Evolutionary conservation across 2,888 invertebrate genomes (phyloP).

Genomic region (Merodon equestris): DNA sequence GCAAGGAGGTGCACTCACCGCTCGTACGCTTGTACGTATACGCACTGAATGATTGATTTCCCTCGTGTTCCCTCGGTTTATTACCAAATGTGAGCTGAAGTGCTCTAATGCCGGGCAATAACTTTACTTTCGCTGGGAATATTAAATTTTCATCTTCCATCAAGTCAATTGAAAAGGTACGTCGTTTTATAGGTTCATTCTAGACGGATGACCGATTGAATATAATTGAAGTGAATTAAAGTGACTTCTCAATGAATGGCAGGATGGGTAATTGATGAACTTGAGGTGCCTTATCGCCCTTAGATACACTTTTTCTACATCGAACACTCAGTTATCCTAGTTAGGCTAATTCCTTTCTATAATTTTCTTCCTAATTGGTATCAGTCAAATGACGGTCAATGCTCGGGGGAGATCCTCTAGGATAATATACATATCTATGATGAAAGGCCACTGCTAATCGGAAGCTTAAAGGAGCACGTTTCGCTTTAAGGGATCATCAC

Average conservation of each 20-base stretch:
- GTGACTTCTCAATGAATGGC: neutral
- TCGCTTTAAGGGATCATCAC: neutral
- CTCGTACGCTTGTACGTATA: neutral
- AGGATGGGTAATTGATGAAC: slow-evolving; percentile 2
- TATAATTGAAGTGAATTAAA: slow-evolving; percentile 16
- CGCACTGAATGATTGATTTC: slow-evolving; percentile 35
- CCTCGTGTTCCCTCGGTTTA: slow-evolving; percentile 17
- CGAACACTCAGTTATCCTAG: no score
- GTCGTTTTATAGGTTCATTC: no score
- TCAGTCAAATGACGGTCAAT: no score
- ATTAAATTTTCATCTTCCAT: slow-evolving; percentile 24
- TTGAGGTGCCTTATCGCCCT: no score
- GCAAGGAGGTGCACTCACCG: slow-evolving; percentile 12
- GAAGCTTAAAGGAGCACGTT: neutral
- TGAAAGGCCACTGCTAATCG: no score
- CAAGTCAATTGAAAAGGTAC: no score
- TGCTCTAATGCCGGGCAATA: slow-evolving; percentile 31
- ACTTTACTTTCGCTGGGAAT: slow-evolving; percentile 43
- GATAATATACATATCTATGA: no score
- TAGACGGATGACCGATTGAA: slow-evolving; percentile 8
- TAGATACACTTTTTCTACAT: no score
- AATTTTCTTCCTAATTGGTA: no score
- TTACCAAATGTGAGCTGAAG: slow-evolving; percentile 24
- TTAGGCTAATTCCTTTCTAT: neutral
- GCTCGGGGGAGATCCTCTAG: no score